Conservation (phyloP, 2,888 invertebrate species). For the Ariolimax columbianus region DNA sequence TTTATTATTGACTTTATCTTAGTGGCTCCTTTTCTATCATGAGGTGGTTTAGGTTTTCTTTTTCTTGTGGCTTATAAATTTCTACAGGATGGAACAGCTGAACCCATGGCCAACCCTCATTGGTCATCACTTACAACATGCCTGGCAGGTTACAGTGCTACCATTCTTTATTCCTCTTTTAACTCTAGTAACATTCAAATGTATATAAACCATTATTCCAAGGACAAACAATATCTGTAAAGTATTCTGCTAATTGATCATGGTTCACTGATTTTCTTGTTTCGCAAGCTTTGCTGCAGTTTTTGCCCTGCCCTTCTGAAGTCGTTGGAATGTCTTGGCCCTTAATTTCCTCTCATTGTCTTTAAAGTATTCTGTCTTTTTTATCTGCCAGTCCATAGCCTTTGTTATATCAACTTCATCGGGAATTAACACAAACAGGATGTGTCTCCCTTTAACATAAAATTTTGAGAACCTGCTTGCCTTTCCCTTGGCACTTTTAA, state of each 20-base stretch:
- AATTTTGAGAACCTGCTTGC: slow-evolving; percentile 60
- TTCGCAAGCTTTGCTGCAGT: neutral
- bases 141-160: too few species aligned
- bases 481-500: slow-evolving; percentile 53
- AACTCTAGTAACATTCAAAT: too few species aligned
- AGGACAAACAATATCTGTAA: neutral
- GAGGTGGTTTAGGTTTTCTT: too few species aligned
- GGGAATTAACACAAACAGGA: slow-evolving; percentile 75
- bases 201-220: neutral
- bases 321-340: slow-evolving; percentile 5
- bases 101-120: too few species aligned
- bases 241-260: neutral
- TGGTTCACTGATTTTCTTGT: neutral
- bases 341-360: slow-evolving; percentile 29
- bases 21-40: too few species aligned
- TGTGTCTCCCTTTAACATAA: slow-evolving; percentile 69
- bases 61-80: too few species aligned
- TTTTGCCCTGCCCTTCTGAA: neutral
- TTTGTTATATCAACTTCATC: slow-evolving; percentile 71
- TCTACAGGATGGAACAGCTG: too few species aligned
- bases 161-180: too few species aligned
- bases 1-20: too few species aligned
- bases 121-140: too few species aligned
- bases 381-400: slow-evolving; percentile 59
- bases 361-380: slow-evolving; percentile 32